Base-by-base conservation (phyloP, 2,888 invertebrate species). In the Chloroclysta siterata region DNA sequence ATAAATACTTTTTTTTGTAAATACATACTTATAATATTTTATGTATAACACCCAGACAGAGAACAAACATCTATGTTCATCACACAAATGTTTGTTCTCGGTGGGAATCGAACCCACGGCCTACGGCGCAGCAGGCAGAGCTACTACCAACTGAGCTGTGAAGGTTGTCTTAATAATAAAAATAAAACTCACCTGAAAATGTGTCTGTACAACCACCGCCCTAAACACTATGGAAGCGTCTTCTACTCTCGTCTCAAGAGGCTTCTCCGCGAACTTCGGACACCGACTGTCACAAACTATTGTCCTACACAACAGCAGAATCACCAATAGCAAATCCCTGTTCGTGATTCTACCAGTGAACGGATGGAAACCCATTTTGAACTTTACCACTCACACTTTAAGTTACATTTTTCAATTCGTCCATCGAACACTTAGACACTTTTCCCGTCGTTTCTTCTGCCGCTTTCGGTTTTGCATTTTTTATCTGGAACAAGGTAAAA, bases 141-240 rank as follows among this genome's bases (percentile, higher is more conserved):
- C n/a, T n/a, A n/a, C n/a, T n/a, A n/a, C n/a, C n/a, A n/a, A n/a
- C n/a, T n/a, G n/a, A n/a, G n/a, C n/a, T n/a, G n/a, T n/a, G n/a
- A n/a, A n/a, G n/a, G n/a, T n/a, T n/a, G n/a, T n/a, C n/a, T n/a
- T n/a, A n/a, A n/a, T 33, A 8, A 33, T 8, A 33, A 33, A 6
- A 29, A 0, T 13, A 33, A 29, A 57, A 79, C 88, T 84, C 55
- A 93, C 93, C 89, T 89, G 87, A 78, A 78, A 87, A 79, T 90
- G 85, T 56, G 89, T 84, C 69, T 92, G 89, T 48, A 93, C 86
- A 52, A 91, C 90, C 60, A 93, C 93, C 10, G 92, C 93, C 65
- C 93, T 88, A 83, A 94, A 94, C 76, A 94, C 94, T 81, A 94
- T 90, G 44, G 93, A 88, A 68, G 94, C 92, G 66, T 92, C 90